Conservation (phyloP, 2,888 invertebrate genomes). For the Nemurella pictetii region DNA sequence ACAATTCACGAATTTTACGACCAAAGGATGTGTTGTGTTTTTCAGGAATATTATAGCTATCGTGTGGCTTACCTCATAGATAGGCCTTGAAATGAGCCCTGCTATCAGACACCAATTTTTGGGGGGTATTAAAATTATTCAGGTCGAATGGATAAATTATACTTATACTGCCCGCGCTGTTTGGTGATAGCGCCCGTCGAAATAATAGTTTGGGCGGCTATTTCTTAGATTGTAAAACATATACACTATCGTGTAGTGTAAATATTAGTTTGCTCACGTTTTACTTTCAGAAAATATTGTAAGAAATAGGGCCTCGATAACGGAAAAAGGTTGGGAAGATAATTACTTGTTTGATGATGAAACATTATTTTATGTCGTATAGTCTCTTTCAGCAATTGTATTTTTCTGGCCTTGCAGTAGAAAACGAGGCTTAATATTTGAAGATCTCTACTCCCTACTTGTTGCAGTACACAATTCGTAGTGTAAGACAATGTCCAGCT, state of each 20-base stretch:
- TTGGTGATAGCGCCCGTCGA: neutral
- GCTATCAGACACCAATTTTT: neutral
- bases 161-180: neutral
- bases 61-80: too few relatives aligned
- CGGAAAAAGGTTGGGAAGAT: neutral
- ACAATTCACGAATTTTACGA: too few relatives aligned
- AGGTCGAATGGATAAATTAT: neutral
- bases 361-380: neutral
- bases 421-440: too few relatives aligned
- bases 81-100: neutral
- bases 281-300: neutral
- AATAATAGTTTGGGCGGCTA: neutral
- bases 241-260: neutral
- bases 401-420: too few relatives aligned
- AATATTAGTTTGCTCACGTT: neutral
- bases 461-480: too few relatives aligned
- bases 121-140: neutral
- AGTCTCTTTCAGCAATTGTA: too few relatives aligned
- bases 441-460: too few relatives aligned
- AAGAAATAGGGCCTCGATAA: neutral
- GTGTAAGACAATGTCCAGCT: too few relatives aligned
- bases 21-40: too few relatives aligned
- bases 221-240: neutral
- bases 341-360: neutral
- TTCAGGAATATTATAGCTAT: too few relatives aligned